phyloP scores from a whole-genome alignment of 1,140 invertebrate genomes.

The Mercenaria mercenaria region DNA sequence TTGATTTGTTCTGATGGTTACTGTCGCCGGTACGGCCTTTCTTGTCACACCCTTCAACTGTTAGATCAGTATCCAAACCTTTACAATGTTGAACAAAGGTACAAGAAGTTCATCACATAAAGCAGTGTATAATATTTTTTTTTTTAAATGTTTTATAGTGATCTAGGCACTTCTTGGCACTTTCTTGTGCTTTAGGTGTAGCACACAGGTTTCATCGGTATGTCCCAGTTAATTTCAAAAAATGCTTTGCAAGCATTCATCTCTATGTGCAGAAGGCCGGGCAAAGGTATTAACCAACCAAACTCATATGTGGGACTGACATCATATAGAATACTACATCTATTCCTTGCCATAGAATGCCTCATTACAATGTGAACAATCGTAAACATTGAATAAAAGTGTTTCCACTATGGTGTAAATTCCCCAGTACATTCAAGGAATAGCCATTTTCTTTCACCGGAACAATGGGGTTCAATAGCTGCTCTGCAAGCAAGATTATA shows the following conservation, averaged over 20 bases:
- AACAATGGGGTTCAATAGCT: too few species aligned
- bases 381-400: conserved; percentile 5
- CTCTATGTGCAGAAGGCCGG: conserved; percentile 53
- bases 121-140: conserved; percentile 48
- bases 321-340: conserved; percentile 8
- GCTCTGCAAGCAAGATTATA: conserved; percentile 12
- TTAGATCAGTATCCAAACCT: neutral
- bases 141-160: conserved; percentile 46
- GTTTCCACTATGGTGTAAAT: neutral
- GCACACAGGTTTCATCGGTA: conserved; percentile 48
- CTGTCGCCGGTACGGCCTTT: too few species aligned
- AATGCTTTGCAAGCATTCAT: too few species aligned
- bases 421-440: neutral
- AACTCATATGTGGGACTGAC: conserved; percentile 18
- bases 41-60: too few species aligned
- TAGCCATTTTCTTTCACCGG: neutral
- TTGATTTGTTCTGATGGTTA: too few species aligned
- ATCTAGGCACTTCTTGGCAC: conserved; percentile 35
- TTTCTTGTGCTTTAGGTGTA: conserved; percentile 45
- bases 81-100: conserved; percentile 35
- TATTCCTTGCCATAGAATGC: conserved; percentile 16
- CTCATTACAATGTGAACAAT: neutral
- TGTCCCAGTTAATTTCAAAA: conserved; percentile 55
- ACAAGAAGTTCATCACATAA: conserved; percentile 41
- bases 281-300: conserved; percentile 48